A percentile compares a stretch with the other conserved stretches of the same genome.
Conservation (phyloP, 2,797 vertebrate species). For the Lateolabrax maculatus region DNA sequence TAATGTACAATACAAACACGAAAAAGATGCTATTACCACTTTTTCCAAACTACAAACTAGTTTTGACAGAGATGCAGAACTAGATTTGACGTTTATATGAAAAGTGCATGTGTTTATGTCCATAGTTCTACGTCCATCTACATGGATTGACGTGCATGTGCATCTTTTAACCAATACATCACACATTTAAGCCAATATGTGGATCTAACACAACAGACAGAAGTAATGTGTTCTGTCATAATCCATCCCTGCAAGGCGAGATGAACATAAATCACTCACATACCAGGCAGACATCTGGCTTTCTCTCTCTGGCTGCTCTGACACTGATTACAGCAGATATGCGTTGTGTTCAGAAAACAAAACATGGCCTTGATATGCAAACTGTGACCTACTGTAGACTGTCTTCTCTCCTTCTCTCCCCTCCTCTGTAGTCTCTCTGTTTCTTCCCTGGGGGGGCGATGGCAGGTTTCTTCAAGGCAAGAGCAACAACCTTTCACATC, state of each 20-base stretch:
- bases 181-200: conserved; percentile 18
- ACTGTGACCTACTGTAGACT: conserved; percentile 63
- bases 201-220: conserved; percentile 2
- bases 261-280: conserved; percentile 26
- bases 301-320: conserved; percentile 62
- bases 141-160: conserved; percentile 55
- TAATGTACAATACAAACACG: neutral
- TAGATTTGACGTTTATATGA: neutral
- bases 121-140: conserved; percentile 12
- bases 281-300: conserved; percentile 74
- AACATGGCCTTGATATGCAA: conserved; percentile 40
- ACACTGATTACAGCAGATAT: conserved; percentile 41
- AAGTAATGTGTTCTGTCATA: conserved; percentile 10
- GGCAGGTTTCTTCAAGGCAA: conserved; percentile 85
- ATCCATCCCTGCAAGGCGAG: conserved; percentile 21
- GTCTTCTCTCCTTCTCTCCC: conserved; percentile 62
- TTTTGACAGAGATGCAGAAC: neutral
- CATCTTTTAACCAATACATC: conserved; percentile 9
- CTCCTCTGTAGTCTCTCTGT: conserved; percentile 78
- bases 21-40: neutral
- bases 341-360: conserved; percentile 47
- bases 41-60: neutral
- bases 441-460: conserved; percentile 83
- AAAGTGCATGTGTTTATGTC: conserved; percentile 41
- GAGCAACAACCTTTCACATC: conserved; percentile 79